These are phyloP conservation scores for Anoplolepis gracilipes DNA, from an alignment of 1,140 invertebrate genomes.

Conservation along the genomic window DNA sequence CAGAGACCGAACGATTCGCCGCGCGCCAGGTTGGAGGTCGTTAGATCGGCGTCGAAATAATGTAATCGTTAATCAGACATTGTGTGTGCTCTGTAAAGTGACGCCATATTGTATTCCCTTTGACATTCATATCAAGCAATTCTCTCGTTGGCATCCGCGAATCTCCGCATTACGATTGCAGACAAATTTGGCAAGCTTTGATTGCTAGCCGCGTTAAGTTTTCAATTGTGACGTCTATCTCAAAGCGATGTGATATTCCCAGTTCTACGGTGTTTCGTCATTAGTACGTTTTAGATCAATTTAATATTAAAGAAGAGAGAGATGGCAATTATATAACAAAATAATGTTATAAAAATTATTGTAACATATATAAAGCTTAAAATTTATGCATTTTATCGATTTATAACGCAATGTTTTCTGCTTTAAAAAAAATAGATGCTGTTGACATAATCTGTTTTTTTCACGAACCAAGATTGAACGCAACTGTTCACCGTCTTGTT, in stretches of 20 bases:
- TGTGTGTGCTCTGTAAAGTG: not conserved
- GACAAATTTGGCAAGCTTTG: conserved; percentile 24
- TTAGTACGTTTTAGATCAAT: not conserved
- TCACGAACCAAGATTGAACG: not conserved
- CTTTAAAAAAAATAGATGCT: conserved; percentile 1
- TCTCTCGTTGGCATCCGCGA: not conserved
- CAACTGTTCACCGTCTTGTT: not conserved
- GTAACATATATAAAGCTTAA: not conserved
- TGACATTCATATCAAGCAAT: conserved; percentile 23
- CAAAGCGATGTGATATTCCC: not conserved
- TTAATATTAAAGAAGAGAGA: not conserved
- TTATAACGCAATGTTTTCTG: not conserved
- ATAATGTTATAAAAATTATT: not conserved
- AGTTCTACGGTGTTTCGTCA: not conserved
- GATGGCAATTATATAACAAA: not conserved
- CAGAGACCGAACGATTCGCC: conserved; percentile 20
- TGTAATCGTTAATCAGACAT: conserved; percentile 45
- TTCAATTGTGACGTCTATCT: conserved; percentile 15
- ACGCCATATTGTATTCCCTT: conserved; percentile 48
- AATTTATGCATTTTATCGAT: not conserved
- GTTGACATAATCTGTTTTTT: not conserved
- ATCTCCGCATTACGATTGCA: conserved; percentile 47
- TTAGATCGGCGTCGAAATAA: conserved; percentile 39
- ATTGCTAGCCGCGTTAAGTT: conserved; percentile 31
- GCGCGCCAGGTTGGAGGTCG: not conserved